phyloP scores from a whole-genome alignment of 2,797 vertebrate genomes.

The Acropternis orthonyx region DNA sequence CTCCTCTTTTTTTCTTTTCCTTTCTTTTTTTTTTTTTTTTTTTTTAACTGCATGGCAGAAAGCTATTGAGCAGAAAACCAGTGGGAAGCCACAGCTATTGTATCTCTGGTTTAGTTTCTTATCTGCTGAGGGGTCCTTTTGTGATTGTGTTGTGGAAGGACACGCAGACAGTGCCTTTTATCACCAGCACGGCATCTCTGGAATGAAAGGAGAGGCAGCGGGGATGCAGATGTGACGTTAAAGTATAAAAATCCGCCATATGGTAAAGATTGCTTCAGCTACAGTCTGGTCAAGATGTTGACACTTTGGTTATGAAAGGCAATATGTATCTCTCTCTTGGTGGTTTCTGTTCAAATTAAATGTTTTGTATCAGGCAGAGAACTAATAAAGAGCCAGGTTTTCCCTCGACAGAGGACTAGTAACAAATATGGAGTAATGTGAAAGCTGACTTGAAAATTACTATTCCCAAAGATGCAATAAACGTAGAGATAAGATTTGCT shows the following conservation, averaged over 20 bases:
- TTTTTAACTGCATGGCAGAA: conserved; percentile 20
- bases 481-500: conserved; percentile 69
- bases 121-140: conserved; percentile 65
- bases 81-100: conserved; percentile 66
- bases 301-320: conserved; percentile 76
- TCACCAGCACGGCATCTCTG: conserved; percentile 41
- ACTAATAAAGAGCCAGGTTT: conserved; percentile 76
- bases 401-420: conserved; percentile 64
- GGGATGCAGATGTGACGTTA: conserved; percentile 59
- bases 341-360: conserved; percentile 79
- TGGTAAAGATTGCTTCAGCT: conserved; percentile 71
- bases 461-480: conserved; percentile 77
- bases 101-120: conserved; percentile 61
- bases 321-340: conserved; percentile 75
- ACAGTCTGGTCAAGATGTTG: conserved; percentile 70
- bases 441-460: conserved; percentile 78
- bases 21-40: too few species aligned
- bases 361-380: conserved; percentile 76
- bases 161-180: conserved; percentile 49
- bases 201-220: conserved; percentile 60
- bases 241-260: conserved; percentile 71
- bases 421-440: conserved; percentile 78
- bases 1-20: rapidly evolving
- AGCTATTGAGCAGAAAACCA: conserved; percentile 60
- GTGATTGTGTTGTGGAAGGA: conserved; percentile 62